phyloP scores from a whole-genome alignment of 2,888 invertebrate genomes.

The Metacarcinus magister region DNA sequence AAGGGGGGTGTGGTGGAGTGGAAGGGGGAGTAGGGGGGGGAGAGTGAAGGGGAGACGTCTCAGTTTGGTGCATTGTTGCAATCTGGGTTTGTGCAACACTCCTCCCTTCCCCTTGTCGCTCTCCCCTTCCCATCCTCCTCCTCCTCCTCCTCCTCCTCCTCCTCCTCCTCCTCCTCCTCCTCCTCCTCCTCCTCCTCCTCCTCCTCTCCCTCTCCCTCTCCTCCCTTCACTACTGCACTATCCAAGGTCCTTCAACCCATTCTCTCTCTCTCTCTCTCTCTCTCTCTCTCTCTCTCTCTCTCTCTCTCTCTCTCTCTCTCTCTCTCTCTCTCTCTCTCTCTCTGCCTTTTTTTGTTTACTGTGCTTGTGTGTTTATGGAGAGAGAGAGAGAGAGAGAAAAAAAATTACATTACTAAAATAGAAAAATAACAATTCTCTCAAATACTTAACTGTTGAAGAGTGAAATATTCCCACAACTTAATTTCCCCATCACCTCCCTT shows the following conservation, averaged over 20 bases:
- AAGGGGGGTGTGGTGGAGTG: not conserved
- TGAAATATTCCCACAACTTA: too few species aligned
- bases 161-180: not conserved
- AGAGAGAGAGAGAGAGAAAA: too few species aligned
- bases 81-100: slow-evolving; percentile 26
- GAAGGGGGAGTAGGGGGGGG: not conserved
- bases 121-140: not conserved
- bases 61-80: slow-evolving; percentile 41
- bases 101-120: too few species aligned
- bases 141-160: not conserved
- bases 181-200: not conserved
- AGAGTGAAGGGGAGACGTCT: not conserved
- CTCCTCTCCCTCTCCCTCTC: not conserved
- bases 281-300: not conserved
- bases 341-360: too few species aligned
- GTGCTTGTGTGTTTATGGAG: too few species aligned
- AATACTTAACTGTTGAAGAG: too few species aligned
- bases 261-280: slow-evolving; percentile 33
- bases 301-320: too few species aligned
- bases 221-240: not conserved
- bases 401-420: too few species aligned
- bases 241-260: slow-evolving; percentile 3
- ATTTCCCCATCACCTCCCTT: too few species aligned
- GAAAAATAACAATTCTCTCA: too few species aligned
- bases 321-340: too few species aligned